A percentile compares a stretch with the other conserved stretches of the same genome.
phyloP scores from a whole-genome alignment of 2,797 vertebrate species.

The Lagodon rhomboides region DNA sequence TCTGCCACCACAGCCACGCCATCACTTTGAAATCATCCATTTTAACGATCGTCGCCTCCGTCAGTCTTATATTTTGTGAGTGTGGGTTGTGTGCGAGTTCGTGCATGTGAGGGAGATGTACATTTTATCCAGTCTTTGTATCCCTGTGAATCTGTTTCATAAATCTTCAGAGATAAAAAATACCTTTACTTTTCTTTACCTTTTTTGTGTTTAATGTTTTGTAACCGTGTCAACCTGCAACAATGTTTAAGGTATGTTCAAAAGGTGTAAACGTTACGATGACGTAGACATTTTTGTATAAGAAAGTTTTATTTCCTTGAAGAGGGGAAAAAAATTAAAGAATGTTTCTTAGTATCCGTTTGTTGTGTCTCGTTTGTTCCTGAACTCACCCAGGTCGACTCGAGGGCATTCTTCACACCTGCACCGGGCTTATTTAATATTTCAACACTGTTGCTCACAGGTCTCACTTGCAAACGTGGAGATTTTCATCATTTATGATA shows the following conservation, averaged over 20 bases:
- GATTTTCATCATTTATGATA: no score
- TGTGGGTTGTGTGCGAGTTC: conserved; percentile 50
- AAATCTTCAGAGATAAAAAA: conserved; percentile 26
- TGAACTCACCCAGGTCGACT: neutral
- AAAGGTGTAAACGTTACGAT: conserved; percentile 72
- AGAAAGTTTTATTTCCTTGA: conserved; percentile 78
- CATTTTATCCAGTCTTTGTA: conserved; percentile 47
- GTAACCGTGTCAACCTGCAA: conserved; percentile 68
- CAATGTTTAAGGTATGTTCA: conserved; percentile 74
- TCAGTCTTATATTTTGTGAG: conserved; percentile 61
- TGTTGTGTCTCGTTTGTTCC: neutral
- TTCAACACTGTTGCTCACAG: no score
- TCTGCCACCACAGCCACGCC: conserved; percentile 55
- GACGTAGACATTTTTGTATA: conserved; percentile 80
- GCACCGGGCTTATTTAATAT: neutral
- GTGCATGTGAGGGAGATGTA: conserved; percentile 58
- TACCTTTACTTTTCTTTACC: conserved; percentile 53
- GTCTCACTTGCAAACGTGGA: no score
- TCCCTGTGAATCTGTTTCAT: conserved; percentile 54
- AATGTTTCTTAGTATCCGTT: conserved; percentile 84
- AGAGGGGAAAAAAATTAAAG: conserved; percentile 82
- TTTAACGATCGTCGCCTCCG: conserved; percentile 57
- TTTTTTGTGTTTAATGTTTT: conserved; percentile 73
- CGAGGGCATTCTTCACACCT: no score
- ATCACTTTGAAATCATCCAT: conserved; percentile 48